Conservation (phyloP, 2,113 vertebrate genomes). For the Arizona elegans region DNA sequence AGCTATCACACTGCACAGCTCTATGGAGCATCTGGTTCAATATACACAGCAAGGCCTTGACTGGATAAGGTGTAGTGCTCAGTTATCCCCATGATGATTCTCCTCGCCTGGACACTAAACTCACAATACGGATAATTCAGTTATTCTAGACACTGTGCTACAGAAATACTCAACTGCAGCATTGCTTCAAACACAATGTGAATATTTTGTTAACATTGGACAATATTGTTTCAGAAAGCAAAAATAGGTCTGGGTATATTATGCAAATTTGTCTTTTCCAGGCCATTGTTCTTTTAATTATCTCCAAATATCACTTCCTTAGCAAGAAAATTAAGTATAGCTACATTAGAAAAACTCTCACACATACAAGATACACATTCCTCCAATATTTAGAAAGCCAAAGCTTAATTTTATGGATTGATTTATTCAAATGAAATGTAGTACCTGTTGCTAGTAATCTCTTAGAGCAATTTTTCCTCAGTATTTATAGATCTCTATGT, state of each 20-base stretch:
- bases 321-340: constrained; percentile 50
- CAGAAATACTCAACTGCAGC: constrained; percentile 63
- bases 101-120: constrained; percentile 27
- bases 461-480: constrained; percentile 31
- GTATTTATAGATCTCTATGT: background rate
- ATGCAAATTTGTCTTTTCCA: constrained; percentile 52
- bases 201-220: constrained; percentile 60
- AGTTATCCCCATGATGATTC: constrained; percentile 75
- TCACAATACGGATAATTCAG: constrained; percentile 56
- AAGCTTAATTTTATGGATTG: constrained; percentile 61
- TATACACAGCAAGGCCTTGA: constrained; percentile 96
- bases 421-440: constrained; percentile 62
- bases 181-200: constrained; percentile 63
- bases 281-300: constrained; percentile 45
- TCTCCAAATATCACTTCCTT: constrained; percentile 49
- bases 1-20: constrained; percentile 94
- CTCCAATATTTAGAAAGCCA: constrained; percentile 52
- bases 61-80: constrained; percentile 91
- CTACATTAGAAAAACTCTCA: constrained; percentile 28
- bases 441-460: constrained; percentile 37
- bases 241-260: constrained; percentile 42
- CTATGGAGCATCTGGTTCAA: constrained; percentile 91
- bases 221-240: constrained; percentile 55
- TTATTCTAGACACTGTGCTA: constrained; percentile 75
- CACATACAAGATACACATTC: constrained; percentile 20